phyloP scores from a whole-genome alignment of 2,797 vertebrate genomes.

The Tapirus indicus region DNA sequence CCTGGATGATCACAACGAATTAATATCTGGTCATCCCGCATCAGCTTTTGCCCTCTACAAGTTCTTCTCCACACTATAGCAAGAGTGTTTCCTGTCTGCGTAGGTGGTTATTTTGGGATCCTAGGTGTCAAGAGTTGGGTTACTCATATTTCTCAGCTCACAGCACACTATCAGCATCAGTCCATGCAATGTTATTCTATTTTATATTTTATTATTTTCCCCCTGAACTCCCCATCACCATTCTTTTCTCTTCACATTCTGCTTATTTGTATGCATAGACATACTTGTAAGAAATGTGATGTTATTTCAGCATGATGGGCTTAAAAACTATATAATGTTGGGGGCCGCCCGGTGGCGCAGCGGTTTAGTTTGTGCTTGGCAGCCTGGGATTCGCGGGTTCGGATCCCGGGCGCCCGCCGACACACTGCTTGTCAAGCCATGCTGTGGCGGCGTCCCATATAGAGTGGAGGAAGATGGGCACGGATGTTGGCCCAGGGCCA shows the following conservation, averaged over 20 bases:
- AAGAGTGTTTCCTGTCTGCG: not conserved
- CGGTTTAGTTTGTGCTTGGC: no score
- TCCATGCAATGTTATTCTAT: not conserved
- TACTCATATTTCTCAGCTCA: not conserved
- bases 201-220: not conserved
- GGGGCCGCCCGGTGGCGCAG: no score
- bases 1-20: not conserved
- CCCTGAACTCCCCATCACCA: not conserved
- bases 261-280: not conserved
- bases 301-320: not conserved
- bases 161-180: not conserved
- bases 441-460: no score
- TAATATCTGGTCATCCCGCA: not conserved
- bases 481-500: no score
- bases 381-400: no score
- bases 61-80: not conserved
- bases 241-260: not conserved
- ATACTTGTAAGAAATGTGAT: not conserved
- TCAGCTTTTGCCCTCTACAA: not conserved
- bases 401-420: no score
- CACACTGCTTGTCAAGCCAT: no score
- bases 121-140: not conserved
- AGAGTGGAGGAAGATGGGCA: no score
- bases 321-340: not conserved
- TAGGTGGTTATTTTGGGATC: not conserved